These are phyloP conservation scores for Drosophila parvula DNA, from an alignment of 1,140 invertebrate species.

Conservation along the genomic window DNA sequence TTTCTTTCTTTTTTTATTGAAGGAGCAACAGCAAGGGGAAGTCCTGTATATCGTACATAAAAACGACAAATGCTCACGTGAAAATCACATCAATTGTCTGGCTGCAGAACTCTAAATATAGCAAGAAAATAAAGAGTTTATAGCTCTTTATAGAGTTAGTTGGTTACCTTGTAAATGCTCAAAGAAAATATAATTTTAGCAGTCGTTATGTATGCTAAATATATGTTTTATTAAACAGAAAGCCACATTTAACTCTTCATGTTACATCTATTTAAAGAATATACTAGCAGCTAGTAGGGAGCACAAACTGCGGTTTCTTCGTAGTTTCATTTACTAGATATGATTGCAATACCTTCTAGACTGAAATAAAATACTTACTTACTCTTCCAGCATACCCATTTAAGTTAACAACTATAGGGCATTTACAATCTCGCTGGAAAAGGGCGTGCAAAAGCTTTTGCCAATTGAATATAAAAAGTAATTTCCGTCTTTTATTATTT, in stretches of 20 bases:
- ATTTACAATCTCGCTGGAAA: conserved; percentile 30
- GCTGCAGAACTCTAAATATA: conserved; percentile 57
- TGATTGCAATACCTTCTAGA: not conserved
- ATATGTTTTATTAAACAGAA: not conserved
- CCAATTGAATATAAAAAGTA: conserved; percentile 82
- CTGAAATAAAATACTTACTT: not conserved
- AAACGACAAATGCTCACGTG: conserved; percentile 73
- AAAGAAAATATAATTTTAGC: not conserved
- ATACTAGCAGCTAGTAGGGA: too few relatives aligned
- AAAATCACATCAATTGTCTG: conserved; percentile 83
- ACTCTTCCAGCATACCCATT: conserved; percentile 8
- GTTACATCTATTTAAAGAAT: too few relatives aligned
- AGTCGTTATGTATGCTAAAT: not conserved
- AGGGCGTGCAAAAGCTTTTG: conserved; percentile 26
- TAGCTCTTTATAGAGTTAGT: too few relatives aligned
- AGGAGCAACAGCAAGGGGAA: not conserved
- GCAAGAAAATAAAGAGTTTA: conserved; percentile 6
- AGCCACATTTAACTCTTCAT: too few relatives aligned
- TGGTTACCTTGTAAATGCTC: not conserved
- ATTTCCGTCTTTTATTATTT: conserved; percentile 79
- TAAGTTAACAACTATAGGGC: conserved; percentile 22
- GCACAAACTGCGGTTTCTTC: too few relatives aligned
- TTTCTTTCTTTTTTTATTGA: not conserved
- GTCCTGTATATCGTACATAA: conserved; percentile 15
- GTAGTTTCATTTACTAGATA: not conserved